These are phyloP conservation scores for Colletes gigas DNA, from an alignment of 1,140 invertebrate genomes.

Conservation along the genomic window DNA sequence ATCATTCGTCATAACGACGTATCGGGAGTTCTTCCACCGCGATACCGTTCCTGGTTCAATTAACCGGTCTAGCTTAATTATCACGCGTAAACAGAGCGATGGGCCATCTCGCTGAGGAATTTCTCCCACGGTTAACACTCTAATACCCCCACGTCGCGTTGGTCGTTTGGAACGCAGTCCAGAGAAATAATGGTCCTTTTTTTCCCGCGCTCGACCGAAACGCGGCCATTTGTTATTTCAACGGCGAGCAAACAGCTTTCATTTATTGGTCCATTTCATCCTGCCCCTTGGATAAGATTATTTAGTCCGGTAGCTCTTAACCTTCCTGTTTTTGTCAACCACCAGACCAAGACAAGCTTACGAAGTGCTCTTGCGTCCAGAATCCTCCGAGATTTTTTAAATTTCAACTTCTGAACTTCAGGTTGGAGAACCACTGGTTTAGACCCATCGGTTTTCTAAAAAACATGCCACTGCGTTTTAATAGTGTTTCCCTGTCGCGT, in stretches of 20 bases:
- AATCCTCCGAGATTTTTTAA: too few relatives aligned
- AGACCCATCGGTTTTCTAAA: not conserved
- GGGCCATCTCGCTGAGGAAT: not conserved
- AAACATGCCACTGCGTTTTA: not conserved
- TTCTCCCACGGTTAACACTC: not conserved
- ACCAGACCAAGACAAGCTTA: too few relatives aligned
- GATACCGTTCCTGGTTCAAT: not conserved
- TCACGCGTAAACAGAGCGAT: not conserved
- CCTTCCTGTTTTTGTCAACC: too few relatives aligned
- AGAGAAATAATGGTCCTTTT: slow-evolving; percentile 4
- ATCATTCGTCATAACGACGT: not conserved
- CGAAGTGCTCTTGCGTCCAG: too few relatives aligned
- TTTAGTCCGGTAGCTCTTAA: too few relatives aligned
- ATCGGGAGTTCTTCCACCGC: not conserved
- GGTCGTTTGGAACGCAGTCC: not conserved
- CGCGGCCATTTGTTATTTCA: slow-evolving; percentile 8
- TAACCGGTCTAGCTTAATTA: slow-evolving; percentile 5
- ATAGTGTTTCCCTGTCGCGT: not conserved
- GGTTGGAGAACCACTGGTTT: too few relatives aligned
- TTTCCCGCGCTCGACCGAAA: not conserved
- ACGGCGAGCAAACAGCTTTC: not conserved
- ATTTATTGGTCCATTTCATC: slow-evolving; percentile 16
- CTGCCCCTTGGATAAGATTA: not conserved
- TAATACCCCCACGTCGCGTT: not conserved
- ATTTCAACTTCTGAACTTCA: too few relatives aligned